Evolutionary conservation across 1,140 invertebrate genomes (phyloP).

Genomic region (Drosophila suzukii): DNA sequence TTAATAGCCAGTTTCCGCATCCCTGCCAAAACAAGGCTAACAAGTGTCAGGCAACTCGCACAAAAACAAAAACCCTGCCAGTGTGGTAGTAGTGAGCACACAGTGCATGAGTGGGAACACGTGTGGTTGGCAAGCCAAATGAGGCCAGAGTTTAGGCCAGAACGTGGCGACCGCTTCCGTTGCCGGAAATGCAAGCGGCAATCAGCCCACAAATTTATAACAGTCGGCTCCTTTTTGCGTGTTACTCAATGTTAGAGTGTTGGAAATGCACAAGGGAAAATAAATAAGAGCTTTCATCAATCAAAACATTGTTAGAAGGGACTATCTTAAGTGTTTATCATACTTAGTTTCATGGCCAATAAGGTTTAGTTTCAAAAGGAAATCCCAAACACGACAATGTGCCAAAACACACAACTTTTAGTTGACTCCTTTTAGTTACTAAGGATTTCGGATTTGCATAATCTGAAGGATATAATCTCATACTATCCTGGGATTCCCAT

Average conservation of each 20-base stretch:
- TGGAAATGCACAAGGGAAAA: conserved; percentile 2
- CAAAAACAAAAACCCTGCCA: conserved; percentile 26
- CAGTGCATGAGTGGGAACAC: conserved; percentile 26
- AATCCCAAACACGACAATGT: too few relatives aligned
- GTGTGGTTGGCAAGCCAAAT: conserved; percentile 43
- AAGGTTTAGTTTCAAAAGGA: too few relatives aligned
- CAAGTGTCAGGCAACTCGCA: conserved; percentile 60
- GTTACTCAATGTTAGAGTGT: neutral
- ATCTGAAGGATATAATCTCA: too few relatives aligned
- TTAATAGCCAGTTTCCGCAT: conserved; percentile 74
- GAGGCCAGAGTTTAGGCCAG: conserved; percentile 41
- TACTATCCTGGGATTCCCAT: too few relatives aligned
- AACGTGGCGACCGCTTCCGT: conserved; percentile 40
- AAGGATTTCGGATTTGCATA: too few relatives aligned
- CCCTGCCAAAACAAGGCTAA: conserved; percentile 55
- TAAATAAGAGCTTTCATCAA: conserved; percentile 13
- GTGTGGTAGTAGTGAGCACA: neutral
- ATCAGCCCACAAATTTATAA: conserved; percentile 68
- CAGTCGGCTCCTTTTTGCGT: conserved; percentile 9
- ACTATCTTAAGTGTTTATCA: neutral
- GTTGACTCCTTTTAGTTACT: too few relatives aligned
- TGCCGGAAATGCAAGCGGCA: conserved; percentile 72
- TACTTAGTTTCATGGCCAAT: too few relatives aligned
- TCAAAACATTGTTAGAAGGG: neutral
- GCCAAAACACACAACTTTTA: too few relatives aligned